These are phyloP conservation scores for Onychorhynchus coronatus DNA, from an alignment of 2,113 vertebrate species.

Conservation along the genomic window DNA sequence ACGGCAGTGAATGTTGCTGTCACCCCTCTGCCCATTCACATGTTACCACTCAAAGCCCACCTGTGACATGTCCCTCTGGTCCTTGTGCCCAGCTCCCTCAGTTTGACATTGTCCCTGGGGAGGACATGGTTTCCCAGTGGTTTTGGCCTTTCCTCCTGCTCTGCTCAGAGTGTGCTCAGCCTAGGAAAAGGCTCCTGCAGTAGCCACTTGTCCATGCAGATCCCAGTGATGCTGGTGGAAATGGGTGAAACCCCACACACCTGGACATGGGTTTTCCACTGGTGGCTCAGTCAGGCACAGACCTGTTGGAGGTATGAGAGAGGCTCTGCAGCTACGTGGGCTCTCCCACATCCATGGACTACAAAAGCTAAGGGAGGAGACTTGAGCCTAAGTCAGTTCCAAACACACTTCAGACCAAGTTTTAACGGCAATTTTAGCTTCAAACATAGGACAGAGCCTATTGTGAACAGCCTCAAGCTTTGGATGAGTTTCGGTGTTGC, in stretches of 20 bases:
- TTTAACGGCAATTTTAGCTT: background rate
- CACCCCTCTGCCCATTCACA: background rate
- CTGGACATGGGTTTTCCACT: background rate
- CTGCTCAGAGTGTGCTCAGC: background rate
- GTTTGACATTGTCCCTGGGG: background rate
- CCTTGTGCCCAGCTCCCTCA: background rate
- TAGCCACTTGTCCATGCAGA: background rate
- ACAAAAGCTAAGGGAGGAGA: background rate
- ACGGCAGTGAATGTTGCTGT: no score
- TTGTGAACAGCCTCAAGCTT: background rate
- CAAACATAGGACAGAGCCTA: background rate
- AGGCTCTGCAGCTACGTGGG: background rate
- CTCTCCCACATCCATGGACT: background rate
- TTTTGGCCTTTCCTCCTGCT: background rate
- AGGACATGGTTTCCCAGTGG: rapidly evolving
- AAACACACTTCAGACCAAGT: background rate
- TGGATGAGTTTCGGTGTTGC: background rate
- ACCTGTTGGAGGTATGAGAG: background rate
- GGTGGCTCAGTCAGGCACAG: background rate
- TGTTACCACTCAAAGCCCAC: background rate
- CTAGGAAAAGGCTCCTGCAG: background rate
- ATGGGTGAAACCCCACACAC: background rate
- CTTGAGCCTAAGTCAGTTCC: background rate
- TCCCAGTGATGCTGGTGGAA: background rate
- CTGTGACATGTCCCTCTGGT: background rate